A percentile compares a stretch with the other conserved stretches of the same genome.
Evolutionary conservation across 2,113 vertebrate species (phyloP).

Genomic region (Oreochromis spilurus): DNA sequence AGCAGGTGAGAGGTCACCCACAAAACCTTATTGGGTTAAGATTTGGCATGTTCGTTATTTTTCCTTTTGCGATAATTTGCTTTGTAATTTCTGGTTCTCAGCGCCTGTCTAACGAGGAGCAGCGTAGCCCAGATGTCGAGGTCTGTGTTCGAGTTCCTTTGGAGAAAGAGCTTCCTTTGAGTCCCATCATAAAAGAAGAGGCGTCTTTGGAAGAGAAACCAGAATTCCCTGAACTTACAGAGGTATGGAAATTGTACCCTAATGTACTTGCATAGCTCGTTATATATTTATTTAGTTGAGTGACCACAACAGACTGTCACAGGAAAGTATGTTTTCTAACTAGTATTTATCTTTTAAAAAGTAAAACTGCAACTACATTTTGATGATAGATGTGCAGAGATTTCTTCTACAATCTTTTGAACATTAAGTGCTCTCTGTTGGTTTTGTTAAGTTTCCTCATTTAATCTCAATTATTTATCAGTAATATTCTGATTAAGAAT

Average conservation of each 20-base stretch:
- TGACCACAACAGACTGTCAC: background rate
- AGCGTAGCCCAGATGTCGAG: conserved; percentile 73
- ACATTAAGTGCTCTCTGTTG: background rate
- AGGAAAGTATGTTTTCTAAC: background rate
- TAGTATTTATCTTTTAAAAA: background rate
- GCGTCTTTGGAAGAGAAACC: conserved; percentile 70
- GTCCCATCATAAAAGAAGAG: conserved; percentile 59
- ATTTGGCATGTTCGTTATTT: background rate
- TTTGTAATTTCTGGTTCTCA: conserved; percentile 34
- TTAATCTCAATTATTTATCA: background rate
- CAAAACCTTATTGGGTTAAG: background rate
- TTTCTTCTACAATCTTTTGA: background rate
- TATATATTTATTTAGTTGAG: background rate
- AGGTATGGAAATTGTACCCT: conserved; percentile 65
- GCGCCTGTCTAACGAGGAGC: conserved; percentile 81
- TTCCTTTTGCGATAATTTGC: background rate
- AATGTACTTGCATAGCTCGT: background rate
- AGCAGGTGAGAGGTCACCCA: conserved; percentile 74
- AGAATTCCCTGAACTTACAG: conserved; percentile 88
- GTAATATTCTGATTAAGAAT: background rate
- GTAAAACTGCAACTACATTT: background rate
- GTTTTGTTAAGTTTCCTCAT: background rate
- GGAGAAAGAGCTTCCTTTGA: conserved; percentile 90
- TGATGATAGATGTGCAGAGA: background rate
- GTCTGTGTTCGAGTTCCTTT: conserved; percentile 87